These are phyloP conservation scores for Saturnia japonica DNA, from an alignment of 2,888 invertebrate species.

Conservation along the genomic window DNA sequence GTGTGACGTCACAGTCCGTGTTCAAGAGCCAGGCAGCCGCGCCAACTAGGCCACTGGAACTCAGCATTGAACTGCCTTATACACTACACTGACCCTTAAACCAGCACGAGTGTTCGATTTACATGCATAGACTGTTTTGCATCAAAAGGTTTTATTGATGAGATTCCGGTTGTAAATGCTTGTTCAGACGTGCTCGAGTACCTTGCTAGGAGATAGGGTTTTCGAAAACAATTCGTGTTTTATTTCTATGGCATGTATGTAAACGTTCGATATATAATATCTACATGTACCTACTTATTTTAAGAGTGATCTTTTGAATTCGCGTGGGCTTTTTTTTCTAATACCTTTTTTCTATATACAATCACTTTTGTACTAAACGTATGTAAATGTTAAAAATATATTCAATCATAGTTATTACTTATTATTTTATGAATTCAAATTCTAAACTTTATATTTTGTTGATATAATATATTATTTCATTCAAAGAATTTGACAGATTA, in stretches of 20 bases:
- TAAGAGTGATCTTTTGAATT: no score
- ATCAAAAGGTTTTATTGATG: conserved; percentile 15
- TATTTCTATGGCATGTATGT: background rate
- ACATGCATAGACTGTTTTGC: conserved; percentile 17
- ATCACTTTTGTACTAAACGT: no score
- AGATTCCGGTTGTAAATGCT: conserved; percentile 8
- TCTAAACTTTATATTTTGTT: background rate
- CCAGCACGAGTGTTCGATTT: conserved; percentile 16
- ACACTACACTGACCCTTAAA: conserved; percentile 23
- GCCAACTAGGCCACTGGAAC: conserved; percentile 69
- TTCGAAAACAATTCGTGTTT: conserved; percentile 3
- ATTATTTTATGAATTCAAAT: no score
- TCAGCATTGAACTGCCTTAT: conserved; percentile 24
- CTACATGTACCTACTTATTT: no score
- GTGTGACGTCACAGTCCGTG: conserved; percentile 55
- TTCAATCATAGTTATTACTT: no score
- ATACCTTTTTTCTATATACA: no score
- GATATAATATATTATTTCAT: background rate
- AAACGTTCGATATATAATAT: no score
- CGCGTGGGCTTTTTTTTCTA: no score
- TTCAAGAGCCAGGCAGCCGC: conserved; percentile 48
- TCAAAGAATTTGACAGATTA: background rate
- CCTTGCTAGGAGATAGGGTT: background rate
- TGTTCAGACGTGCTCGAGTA: conserved; percentile 4
- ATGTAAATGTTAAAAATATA: no score